Conservation (phyloP, 92 coral and sea anemone species). For the Virgularia gustaviana region DNA sequence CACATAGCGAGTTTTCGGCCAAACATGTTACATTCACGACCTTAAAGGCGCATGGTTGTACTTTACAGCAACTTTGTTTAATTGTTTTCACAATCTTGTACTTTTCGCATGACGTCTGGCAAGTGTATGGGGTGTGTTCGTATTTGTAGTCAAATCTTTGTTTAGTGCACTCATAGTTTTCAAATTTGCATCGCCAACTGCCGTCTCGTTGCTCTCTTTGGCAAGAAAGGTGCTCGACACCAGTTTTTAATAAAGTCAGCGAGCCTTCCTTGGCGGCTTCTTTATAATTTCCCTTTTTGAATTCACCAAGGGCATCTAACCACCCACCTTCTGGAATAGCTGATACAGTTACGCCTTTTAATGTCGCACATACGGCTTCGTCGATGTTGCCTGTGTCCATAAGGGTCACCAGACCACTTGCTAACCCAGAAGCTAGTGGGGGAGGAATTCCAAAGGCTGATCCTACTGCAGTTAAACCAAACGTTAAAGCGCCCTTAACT, state of each 20-base stretch:
- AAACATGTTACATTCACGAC: slow-evolving; percentile 50
- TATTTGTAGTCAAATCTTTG: slow-evolving; percentile 47
- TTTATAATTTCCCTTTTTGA: background rate
- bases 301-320: background rate
- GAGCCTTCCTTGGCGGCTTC: background rate
- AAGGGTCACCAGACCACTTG: background rate
- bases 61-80: slow-evolving; percentile 59
- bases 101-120: slow-evolving; percentile 62
- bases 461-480: background rate
- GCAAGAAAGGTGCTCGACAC: background rate
- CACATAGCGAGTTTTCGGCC: slow-evolving; percentile 56
- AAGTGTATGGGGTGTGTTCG: slow-evolving; percentile 40
- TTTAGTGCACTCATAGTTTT: slow-evolving; percentile 35
- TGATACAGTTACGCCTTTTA: background rate
- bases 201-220: slow-evolving; percentile 3
- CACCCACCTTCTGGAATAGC: background rate
- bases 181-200: slow-evolving; percentile 17
- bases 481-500: background rate
- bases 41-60: slow-evolving; percentile 51
- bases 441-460: background rate
- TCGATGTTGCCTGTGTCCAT: background rate
- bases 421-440: background rate
- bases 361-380: background rate
- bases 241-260: background rate
- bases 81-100: slow-evolving; percentile 50